Base-by-base conservation (phyloP, 1,140 invertebrate species). In the Venustaconcha ellipsiformis region DNA sequence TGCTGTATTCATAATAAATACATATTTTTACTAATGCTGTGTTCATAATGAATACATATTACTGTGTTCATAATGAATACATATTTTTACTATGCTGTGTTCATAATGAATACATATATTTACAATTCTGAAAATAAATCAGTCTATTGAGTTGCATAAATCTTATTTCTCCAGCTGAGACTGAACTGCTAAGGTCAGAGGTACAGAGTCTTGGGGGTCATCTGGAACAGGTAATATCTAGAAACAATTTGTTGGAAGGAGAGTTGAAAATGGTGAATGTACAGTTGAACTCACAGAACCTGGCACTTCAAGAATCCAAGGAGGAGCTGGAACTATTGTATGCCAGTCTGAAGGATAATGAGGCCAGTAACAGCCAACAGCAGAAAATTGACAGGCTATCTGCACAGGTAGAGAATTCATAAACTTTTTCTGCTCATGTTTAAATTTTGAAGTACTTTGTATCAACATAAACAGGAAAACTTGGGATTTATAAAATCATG, bases 221-320 rank as follows among this genome's bases (percentile, higher is more conserved):
- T 30, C 57, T 82, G 1, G 65, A 72, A 57, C 82, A 95, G 0
- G 92, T 95, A 79, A 94, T 95, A 78, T 93, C 95, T 81, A 95
- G 96, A 87, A 97, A 96, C 84, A 95, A 96, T 86, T 93, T 95
- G 80, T 91, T 97, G 56, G 92, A 92, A 89, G 91, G 85, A 8
- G 89, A 91, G 70, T 74, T 89, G 55, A 83, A 86, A 63, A 88
- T 88, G 14, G 69, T 91, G 6, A 84, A 82, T 37, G 74, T 87
- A 26, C 88, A 90, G 80, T 79, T 91, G 23, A 79, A 82, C 15
- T 75, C 81, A 14, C 77, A 81, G 48, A 81, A 86, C 58, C 81
- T 81, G 48, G 74, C 83, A n/a, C 78, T 88, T 0, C 57, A 77
- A 70, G 84, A 87, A 74, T 76, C 79, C 15, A 72, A 80, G 37